These are phyloP conservation scores for Doryteuthis pealeii DNA, from an alignment of 1,140 invertebrate genomes.

Conservation along the genomic window DNA sequence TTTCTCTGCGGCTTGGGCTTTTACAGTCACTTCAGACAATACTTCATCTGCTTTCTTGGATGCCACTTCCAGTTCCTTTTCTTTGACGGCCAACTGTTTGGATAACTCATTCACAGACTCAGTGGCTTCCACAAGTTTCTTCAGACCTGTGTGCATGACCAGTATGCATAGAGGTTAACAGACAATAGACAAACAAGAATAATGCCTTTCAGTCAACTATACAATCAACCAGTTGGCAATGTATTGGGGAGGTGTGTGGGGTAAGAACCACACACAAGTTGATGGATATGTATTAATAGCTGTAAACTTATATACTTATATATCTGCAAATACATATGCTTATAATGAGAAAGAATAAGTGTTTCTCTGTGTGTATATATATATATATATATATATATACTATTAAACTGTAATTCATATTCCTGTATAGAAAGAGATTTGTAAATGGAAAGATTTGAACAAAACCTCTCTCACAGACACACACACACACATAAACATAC, in stretches of 20 bases:
- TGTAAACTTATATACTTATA: not conserved
- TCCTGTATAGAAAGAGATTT: too few species aligned
- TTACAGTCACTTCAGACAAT: conserved; percentile 73
- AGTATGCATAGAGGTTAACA: not conserved
- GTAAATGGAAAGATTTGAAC: too few species aligned
- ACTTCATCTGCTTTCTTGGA: conserved; percentile 84
- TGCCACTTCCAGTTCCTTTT: conserved; percentile 87
- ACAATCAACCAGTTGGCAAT: not conserved
- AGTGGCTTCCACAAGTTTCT: conserved; percentile 93
- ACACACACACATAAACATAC: too few species aligned
- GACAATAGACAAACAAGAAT: too few species aligned
- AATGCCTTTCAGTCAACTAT: not conserved
- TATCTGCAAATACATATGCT: not conserved
- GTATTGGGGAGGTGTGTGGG: not conserved
- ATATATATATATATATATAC: too few species aligned
- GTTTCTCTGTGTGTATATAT: too few species aligned
- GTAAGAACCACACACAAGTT: too few species aligned
- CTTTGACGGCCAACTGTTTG: conserved; percentile 90
- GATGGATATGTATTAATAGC: not conserved
- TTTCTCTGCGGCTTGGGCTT: conserved; percentile 91
- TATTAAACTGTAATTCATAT: too few species aligned
- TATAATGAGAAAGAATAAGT: not conserved
- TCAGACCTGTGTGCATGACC: conserved; percentile 65
- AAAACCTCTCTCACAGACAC: too few species aligned
- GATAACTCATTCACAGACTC: conserved; percentile 89